phyloP scores from a whole-genome alignment of 2,113 vertebrate genomes.

The Clarias gariepinus region DNA sequence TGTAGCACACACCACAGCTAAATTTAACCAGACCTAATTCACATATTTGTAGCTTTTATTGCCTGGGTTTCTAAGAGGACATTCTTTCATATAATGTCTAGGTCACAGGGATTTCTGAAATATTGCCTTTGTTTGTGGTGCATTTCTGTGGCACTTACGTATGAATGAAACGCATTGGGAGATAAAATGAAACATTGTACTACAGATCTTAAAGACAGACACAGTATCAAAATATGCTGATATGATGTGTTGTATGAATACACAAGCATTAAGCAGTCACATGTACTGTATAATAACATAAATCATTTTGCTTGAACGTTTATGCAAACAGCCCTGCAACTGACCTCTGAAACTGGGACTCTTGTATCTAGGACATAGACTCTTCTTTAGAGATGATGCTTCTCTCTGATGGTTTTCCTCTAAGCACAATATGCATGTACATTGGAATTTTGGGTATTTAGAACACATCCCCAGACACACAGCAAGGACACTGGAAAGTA shows the following conservation, averaged over 20 bases:
- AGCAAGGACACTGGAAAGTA: constrained; percentile 68
- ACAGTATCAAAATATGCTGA: not conserved
- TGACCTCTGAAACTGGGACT: constrained; percentile 68
- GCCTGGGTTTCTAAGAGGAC: not conserved
- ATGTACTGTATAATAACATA: not conserved
- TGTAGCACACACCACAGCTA: not conserved
- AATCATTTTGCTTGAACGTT: not conserved
- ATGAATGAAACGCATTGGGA: not conserved
- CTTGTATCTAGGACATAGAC: constrained; percentile 63
- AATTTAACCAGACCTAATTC: constrained; percentile 11
- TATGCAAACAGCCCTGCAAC: not conserved
- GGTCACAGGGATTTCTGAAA: not conserved
- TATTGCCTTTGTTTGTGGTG: not conserved
- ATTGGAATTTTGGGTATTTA: constrained; percentile 58
- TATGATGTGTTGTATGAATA: not conserved
- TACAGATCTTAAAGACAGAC: not conserved
- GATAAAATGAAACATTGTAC: not conserved
- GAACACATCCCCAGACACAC: constrained; percentile 70
- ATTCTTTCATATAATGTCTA: not conserved
- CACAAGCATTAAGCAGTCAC: no score
- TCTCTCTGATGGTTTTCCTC: constrained; percentile 54
- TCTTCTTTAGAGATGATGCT: constrained; percentile 64
- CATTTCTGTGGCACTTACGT: not conserved
- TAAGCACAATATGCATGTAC: constrained; percentile 46
- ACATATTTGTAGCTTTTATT: constrained; percentile 11